Evolutionary conservation across 2,797 vertebrate genomes (phyloP), one percentile per base, ranked within the genome.

Genomic region (Acrossocheilus wenchowensis): DNA sequence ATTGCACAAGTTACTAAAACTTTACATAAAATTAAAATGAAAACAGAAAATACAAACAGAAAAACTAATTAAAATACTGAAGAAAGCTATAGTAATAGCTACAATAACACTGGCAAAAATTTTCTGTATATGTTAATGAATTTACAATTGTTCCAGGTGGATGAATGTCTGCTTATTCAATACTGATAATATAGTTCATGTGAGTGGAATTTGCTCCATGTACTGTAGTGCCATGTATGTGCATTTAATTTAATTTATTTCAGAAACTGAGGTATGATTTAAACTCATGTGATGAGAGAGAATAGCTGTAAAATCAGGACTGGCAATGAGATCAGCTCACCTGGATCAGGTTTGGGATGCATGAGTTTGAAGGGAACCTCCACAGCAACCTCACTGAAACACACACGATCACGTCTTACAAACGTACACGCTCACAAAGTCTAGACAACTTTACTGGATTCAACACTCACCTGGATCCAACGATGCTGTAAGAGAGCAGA

Each of bases 301-400:
- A 73, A 48, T 2, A 15, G 71, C 41, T 73, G n/a, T 73, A 17
- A 17, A 17, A 5, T 48, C 43, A 30, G 43, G 6, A 19, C 17
- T 34, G 26, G 4, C 2, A 54, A 2, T 54, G 23, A 30, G 54
- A 50, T 81, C 62, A 15, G 30, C 91, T 92, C 88, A 97, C 97
- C 96, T 96, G 94, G 34, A 30, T 95, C 95, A 3, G 96, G 97
- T 91, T 96, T 97, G 17, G 97, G 96, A 84, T 99, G 95, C 98
- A 99, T 99, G 88, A 99, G 96, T 50, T 92, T 96, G 90, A 99
- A 97, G 0, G 98, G 98, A 68, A 98, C 91, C 93, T 99, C 97
- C 11, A 97, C 94, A 72, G 95, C 95, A 77, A 98, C 97, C 85
- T 99, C 97, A 89, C 98, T 99, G 90, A 45, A 86, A 88, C 54